Percentiles rank a stretch among this genome's conserved stretches.
These are phyloP conservation scores for Neotragus moschatus DNA, from an alignment of 2,113 vertebrate species.

Conservation along the genomic window DNA sequence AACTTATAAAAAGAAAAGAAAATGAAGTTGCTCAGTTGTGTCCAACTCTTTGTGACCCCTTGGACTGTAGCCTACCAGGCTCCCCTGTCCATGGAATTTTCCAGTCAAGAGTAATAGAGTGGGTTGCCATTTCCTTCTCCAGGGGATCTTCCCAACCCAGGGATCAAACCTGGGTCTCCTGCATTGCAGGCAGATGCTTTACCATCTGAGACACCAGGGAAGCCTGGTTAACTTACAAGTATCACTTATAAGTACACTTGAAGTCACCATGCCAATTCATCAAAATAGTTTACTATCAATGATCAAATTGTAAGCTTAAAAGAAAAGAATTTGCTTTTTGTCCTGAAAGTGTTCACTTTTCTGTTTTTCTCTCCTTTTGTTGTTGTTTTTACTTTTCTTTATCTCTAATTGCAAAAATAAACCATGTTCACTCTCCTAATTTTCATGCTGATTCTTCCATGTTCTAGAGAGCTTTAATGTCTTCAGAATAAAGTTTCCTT, in stretches of 20 bases:
- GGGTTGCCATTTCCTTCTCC: neutral
- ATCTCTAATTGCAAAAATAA: conserved; percentile 3
- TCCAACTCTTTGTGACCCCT: neutral
- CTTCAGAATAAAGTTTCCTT: conserved; percentile 43
- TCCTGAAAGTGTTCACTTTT: neutral
- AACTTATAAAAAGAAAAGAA: neutral
- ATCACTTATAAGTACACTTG: neutral
- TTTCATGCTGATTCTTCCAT: neutral
- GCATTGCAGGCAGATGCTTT: neutral
- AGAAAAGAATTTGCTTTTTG: neutral
- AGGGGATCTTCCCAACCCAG: neutral
- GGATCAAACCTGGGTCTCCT: too few species aligned
- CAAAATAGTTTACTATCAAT: neutral
- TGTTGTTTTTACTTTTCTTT: neutral
- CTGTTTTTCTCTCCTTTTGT: neutral
- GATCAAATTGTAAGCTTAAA: neutral
- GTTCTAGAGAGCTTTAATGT: neutral
- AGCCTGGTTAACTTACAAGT: neutral
- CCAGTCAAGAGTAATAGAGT: neutral
- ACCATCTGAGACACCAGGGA: neutral
- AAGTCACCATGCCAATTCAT: neutral
- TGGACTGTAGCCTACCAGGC: neutral
- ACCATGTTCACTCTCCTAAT: neutral
- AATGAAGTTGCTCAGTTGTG: neutral
- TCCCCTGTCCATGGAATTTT: neutral